A percentile compares a stretch with the other conserved stretches of the same genome.
Conservation (phyloP, 2,888 invertebrate species). For the Caenorhabditis sp. region DNA sequence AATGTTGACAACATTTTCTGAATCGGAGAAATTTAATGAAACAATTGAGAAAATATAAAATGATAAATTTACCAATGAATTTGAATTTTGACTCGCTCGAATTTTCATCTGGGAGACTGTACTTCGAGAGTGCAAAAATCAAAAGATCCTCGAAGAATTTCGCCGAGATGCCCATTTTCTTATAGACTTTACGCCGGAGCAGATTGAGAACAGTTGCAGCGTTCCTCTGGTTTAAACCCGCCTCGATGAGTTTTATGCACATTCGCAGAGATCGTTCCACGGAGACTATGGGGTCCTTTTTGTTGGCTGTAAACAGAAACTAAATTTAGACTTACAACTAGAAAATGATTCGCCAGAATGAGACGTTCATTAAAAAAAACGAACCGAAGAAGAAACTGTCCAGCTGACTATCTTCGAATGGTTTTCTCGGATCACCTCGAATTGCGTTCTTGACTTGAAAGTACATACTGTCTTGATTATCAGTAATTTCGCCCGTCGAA, state of each 20-base stretch:
- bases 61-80: conserved; percentile 21
- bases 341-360: no score
- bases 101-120: conserved; percentile 21
- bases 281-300: background rate
- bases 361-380: no score
- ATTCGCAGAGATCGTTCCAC: conserved; percentile 19
- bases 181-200: background rate
- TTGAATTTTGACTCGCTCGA: conserved; percentile 14
- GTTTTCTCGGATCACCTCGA: no score
- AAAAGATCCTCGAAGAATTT: conserved; percentile 40
- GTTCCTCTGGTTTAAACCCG: background rate
- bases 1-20: conserved; percentile 6
- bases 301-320: background rate
- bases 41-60: background rate
- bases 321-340: no score
- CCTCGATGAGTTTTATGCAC: conserved; percentile 20
- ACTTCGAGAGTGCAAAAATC: conserved; percentile 40
- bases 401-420: no score
- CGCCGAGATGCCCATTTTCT: background rate
- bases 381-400: background rate
- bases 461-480: conserved; percentile 28
- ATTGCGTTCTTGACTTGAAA: conserved; percentile 10
- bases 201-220: background rate
- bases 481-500: background rate
- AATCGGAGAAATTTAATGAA: background rate